Conservation (phyloP, 2,797 vertebrate species). For the Choloepus didactylus region DNA sequence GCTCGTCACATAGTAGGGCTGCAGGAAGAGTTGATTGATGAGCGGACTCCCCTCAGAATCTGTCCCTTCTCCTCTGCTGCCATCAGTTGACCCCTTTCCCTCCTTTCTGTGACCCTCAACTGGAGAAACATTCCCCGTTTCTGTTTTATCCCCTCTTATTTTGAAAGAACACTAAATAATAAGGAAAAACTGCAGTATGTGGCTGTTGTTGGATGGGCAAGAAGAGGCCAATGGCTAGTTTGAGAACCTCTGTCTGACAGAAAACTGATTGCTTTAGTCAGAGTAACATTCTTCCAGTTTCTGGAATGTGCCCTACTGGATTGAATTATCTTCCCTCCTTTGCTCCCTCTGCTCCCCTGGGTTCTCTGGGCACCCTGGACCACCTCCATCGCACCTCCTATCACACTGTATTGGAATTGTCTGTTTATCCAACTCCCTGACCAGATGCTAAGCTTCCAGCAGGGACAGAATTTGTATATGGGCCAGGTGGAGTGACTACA, state of each 20-base stretch:
- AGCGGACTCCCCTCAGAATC: background rate
- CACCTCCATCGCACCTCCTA: background rate
- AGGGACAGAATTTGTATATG: background rate
- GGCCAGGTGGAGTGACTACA: fast-evolving
- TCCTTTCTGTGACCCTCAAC: background rate
- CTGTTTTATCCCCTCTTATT: constrained; percentile 6
- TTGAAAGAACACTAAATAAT: constrained; percentile 14
- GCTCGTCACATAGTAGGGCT: background rate
- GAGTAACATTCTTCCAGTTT: background rate
- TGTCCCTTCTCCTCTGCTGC: background rate
- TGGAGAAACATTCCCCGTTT: background rate
- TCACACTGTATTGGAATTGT: background rate
- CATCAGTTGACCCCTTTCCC: background rate
- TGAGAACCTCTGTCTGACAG: background rate
- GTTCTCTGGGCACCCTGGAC: background rate
- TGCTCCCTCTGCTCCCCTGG: background rate
- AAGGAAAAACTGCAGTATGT: background rate
- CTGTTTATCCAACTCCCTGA: background rate
- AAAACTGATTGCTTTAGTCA: background rate
- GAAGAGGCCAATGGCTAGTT: background rate
- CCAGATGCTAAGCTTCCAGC: background rate
- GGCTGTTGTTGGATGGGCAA: background rate
- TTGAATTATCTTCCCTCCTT: background rate
- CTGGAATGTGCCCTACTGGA: background rate
- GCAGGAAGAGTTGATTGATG: no score